Conservation (phyloP, 2,888 invertebrate species). For the Troilus luridus region DNA sequence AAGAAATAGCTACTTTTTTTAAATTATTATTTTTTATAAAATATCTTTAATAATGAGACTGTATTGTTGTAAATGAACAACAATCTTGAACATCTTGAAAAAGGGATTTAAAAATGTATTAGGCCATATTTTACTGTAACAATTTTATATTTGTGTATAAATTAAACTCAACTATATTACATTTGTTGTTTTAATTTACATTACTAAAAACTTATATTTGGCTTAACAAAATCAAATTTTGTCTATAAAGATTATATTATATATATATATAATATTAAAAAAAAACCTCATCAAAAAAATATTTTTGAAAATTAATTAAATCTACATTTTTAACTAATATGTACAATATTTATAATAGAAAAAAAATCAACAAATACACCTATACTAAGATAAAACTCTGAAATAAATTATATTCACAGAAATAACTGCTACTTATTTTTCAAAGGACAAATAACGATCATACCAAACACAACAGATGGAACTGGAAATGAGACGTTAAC, state of each 20-base stretch:
- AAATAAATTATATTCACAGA: slow-evolving; percentile 22
- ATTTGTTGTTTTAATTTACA: slow-evolving; percentile 5
- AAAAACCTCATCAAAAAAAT: background rate
- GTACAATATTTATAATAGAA: background rate
- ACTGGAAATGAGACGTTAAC: background rate
- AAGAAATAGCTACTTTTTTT: too few relatives aligned
- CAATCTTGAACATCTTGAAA: background rate
- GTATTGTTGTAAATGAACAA: background rate
- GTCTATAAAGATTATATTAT: slow-evolving; percentile 18
- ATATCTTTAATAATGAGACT: too few relatives aligned
- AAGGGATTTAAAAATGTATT: background rate
- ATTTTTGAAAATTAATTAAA: slow-evolving; percentile 5
- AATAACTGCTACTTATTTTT: background rate
- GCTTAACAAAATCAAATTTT: slow-evolving; percentile 23
- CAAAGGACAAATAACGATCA: background rate
- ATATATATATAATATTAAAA: background rate
- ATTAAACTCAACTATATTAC: slow-evolving; percentile 46
- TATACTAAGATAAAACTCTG: background rate
- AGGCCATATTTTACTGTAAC: background rate
- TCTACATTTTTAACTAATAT: slow-evolving; percentile 1
- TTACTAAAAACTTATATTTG: background rate
- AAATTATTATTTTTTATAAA: too few relatives aligned
- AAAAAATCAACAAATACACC: background rate
- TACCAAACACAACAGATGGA: background rate
- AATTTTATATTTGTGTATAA: slow-evolving; percentile 39